phyloP scores from a whole-genome alignment of 2,797 vertebrate genomes.

The Schizopygopsis malacanthus region DNA sequence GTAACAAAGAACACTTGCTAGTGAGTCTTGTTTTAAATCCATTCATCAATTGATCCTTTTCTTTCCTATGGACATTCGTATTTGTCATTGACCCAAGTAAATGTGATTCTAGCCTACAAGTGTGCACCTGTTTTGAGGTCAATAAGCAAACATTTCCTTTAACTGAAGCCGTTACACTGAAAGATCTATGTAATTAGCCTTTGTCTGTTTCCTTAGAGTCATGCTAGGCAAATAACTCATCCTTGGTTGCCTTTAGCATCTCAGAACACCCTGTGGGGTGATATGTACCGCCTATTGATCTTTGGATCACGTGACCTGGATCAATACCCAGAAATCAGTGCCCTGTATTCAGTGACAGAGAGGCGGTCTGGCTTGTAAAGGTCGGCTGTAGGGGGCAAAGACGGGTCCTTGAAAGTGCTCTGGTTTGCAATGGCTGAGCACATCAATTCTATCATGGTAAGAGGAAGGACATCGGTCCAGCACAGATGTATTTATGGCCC shows the following conservation, averaged over 20 bases:
- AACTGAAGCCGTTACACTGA: conserved; percentile 20
- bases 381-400: conserved; percentile 66
- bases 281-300: conserved; percentile 46
- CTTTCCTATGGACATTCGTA: not conserved
- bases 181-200: conserved; percentile 52
- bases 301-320: conserved; percentile 61
- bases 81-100: not conserved
- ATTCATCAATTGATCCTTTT: not conserved
- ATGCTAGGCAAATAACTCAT: conserved; percentile 5
- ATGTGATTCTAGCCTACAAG: not conserved
- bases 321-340: conserved; percentile 73
- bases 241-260: conserved; percentile 12
- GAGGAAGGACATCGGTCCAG: conserved; percentile 60
- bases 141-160: conserved; percentile 36
- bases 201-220: conserved; percentile 57
- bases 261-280: conserved; percentile 32
- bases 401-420: conserved; percentile 68
- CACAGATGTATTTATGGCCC: conserved; percentile 18
- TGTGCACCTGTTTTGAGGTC: conserved; percentile 28
- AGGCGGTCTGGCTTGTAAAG: conserved; percentile 64
- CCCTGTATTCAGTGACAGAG: conserved; percentile 46
- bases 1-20: not conserved
- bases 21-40: not conserved
- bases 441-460: conserved; percentile 55
- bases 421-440: conserved; percentile 59